Percentiles rank a stretch among this genome's conserved stretches.
These are phyloP conservation scores for Bibio marci DNA, from an alignment of 2,888 invertebrate genomes.

Conservation along the genomic window DNA sequence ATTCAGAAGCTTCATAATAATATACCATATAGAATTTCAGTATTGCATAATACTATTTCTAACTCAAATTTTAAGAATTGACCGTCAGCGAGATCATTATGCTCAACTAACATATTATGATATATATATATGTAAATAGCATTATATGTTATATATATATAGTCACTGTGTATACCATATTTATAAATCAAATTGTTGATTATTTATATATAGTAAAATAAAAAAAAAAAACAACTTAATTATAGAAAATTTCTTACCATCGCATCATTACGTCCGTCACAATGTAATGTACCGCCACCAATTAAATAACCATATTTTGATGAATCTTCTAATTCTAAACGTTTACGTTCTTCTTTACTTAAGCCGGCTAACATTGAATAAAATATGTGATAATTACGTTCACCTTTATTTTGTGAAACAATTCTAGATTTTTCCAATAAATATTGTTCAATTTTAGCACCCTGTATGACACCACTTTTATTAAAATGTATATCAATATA, in stretches of 20 bases:
- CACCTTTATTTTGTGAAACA: slow-evolving; percentile 73
- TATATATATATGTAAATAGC: too few species aligned
- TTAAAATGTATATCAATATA: slow-evolving; percentile 85
- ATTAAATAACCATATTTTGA: slow-evolving; percentile 65
- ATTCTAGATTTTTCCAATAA: slow-evolving; percentile 86
- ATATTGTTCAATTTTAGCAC: slow-evolving; percentile 89
- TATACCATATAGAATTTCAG: too few species aligned
- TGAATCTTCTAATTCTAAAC: slow-evolving; percentile 55
- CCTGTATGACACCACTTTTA: slow-evolving; percentile 68
- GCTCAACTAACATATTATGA: too few species aligned
- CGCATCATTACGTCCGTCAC: slow-evolving; percentile 70
- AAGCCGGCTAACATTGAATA: slow-evolving; percentile 80
- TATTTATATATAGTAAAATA: too few species aligned
- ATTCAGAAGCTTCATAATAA: too few species aligned
- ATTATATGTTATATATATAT: too few species aligned
- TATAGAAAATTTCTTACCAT: slow-evolving; percentile 23
- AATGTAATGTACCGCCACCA: slow-evolving; percentile 57
- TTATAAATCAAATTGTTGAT: too few species aligned
- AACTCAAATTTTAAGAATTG: too few species aligned
- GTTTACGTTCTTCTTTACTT: slow-evolving; percentile 57
- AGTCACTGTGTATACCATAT: too few species aligned
- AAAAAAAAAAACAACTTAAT: too few species aligned
- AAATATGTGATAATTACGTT: slow-evolving; percentile 92
- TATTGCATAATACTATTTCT: too few species aligned
- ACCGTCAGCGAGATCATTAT: too few species aligned